These are phyloP conservation scores for Drosophila helvetica DNA, from an alignment of 2,888 invertebrate species.

Conservation along the genomic window DNA sequence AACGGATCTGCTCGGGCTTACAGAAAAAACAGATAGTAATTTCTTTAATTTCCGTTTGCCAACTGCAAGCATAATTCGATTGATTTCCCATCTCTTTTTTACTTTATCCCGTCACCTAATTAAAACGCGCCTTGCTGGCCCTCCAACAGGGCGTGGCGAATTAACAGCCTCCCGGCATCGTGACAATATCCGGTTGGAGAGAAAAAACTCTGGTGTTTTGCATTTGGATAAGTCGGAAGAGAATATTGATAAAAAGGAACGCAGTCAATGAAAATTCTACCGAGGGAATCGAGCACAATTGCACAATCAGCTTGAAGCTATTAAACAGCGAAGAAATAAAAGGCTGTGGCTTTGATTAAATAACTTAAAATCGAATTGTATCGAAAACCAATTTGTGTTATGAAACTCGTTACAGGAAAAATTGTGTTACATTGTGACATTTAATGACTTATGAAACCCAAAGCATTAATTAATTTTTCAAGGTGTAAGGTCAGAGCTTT, in stretches of 20 bases:
- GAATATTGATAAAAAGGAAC: conserved; percentile 17
- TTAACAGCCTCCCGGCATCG: conserved; percentile 38
- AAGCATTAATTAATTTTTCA: no score
- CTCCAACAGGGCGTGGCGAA: conserved; percentile 42
- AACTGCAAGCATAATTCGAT: conserved; percentile 37
- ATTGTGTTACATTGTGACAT: no score
- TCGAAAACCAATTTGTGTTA: no score
- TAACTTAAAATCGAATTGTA: conserved; percentile 30
- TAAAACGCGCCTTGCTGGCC: conserved; percentile 47
- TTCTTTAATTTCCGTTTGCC: conserved; percentile 52
- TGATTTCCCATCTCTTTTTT: conserved; percentile 8
- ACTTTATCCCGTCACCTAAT: conserved; percentile 48
- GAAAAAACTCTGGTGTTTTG: conserved; percentile 9
- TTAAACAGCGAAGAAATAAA: conserved; percentile 26
- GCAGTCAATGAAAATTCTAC: conserved; percentile 22
- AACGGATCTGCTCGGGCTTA: neutral
- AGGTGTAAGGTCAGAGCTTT: no score
- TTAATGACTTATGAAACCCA: no score
- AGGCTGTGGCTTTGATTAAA: conserved; percentile 8
- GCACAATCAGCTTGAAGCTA: conserved; percentile 46
- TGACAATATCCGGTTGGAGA: conserved; percentile 54
- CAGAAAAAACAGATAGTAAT: conserved; percentile 19
- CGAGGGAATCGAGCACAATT: conserved; percentile 17
- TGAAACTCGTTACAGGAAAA: no score
- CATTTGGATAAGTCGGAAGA: conserved; percentile 9